phyloP scores from a whole-genome alignment of 2,113 vertebrate species.

The Podarcis cretensis region DNA sequence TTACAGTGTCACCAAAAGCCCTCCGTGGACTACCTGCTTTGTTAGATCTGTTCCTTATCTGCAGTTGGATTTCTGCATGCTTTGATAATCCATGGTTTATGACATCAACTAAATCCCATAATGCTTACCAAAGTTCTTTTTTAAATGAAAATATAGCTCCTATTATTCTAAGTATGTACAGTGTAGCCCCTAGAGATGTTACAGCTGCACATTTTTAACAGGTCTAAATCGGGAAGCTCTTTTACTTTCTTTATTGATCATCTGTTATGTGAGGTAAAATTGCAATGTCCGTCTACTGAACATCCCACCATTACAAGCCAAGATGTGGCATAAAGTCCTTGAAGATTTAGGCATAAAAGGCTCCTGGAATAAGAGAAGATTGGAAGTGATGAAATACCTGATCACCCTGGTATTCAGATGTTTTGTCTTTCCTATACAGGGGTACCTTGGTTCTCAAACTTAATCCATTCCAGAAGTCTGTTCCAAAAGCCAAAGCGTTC shows the following conservation, averaged over 20 bases:
- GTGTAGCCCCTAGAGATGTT: slow-evolving; percentile 20
- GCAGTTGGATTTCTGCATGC: slow-evolving; percentile 59
- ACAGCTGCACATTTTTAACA: slow-evolving; percentile 36
- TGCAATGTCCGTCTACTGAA: neutral
- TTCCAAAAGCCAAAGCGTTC: too few relatives aligned
- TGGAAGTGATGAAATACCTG: neutral
- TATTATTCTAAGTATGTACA: slow-evolving; percentile 51
- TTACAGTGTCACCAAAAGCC: slow-evolving; percentile 69
- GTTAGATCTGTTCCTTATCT: slow-evolving; percentile 64
- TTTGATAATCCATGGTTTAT: slow-evolving; percentile 52
- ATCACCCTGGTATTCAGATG: slow-evolving; percentile 30
- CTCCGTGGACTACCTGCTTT: slow-evolving; percentile 61
- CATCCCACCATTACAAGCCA: neutral
- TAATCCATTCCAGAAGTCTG: too few relatives aligned
- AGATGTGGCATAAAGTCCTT: neutral
- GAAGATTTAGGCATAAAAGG: neutral
- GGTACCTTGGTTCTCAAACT: too few relatives aligned
- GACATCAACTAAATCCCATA: slow-evolving; percentile 55
- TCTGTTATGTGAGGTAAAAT: neutral
- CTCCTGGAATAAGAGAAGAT: slow-evolving; percentile 22
- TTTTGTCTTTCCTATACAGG: neutral
- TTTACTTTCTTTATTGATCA: slow-evolving; percentile 57
- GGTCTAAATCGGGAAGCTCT: slow-evolving; percentile 62
- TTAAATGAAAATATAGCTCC: slow-evolving; percentile 49
- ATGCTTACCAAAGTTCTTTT: slow-evolving; percentile 30